Evolutionary conservation across 2,113 vertebrate species (phyloP).

Genomic region (Cavia porcellus): DNA sequence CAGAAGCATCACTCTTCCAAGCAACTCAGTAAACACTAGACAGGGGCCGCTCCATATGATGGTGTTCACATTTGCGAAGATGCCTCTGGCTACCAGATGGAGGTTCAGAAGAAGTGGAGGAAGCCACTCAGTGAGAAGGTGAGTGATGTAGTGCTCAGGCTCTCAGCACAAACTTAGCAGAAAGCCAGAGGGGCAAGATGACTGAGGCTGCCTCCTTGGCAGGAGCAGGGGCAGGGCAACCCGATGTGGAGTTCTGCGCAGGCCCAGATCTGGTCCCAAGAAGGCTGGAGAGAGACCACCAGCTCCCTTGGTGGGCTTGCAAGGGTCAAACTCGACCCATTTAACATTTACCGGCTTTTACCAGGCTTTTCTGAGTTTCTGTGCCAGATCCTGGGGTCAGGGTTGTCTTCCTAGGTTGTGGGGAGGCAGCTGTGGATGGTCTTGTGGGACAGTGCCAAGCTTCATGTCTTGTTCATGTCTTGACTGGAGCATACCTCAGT

Average conservation of each 20-base stretch:
- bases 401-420: not conserved
- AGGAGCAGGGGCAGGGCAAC: not conserved
- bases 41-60: no score
- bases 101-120: not conserved
- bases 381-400: not conserved
- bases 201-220: not conserved
- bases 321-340: not conserved
- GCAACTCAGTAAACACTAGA: not conserved
- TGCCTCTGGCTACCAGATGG: not conserved
- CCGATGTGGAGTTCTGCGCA: not conserved
- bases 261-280: not conserved
- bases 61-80: not conserved
- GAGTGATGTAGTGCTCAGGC: not conserved
- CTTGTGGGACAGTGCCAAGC: not conserved
- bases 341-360: not conserved
- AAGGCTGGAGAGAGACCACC: not conserved
- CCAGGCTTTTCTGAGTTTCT: not conserved
- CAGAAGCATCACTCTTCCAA: not conserved
- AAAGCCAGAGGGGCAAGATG: not conserved
- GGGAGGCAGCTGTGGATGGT: not conserved
- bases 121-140: not conserved
- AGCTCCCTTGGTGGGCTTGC: not conserved
- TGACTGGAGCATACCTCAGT: not conserved
- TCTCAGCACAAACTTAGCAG: not conserved
- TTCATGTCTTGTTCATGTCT: not conserved